A percentile compares a stretch with the other conserved stretches of the same genome.
phyloP scores from a whole-genome alignment of 1,140 invertebrate species.

The Sinella curviseta region DNA sequence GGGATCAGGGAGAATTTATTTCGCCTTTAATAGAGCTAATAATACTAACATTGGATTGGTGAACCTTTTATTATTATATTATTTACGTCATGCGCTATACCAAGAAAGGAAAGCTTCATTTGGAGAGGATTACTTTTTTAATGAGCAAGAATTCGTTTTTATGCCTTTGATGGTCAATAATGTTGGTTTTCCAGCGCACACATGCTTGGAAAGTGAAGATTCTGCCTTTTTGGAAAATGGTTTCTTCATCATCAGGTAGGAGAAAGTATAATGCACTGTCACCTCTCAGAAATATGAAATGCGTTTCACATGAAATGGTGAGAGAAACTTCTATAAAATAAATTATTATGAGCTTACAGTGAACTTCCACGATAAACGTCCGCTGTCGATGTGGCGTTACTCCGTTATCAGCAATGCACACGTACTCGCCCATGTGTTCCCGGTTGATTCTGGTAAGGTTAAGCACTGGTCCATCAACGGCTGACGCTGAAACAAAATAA shows the following conservation, averaged over 20 bases:
- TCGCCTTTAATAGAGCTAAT: neutral
- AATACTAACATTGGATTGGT: no score
- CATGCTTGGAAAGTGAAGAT: neutral
- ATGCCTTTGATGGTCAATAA: neutral
- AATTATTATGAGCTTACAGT: slow-evolving; percentile 69
- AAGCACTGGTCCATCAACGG: slow-evolving; percentile 69
- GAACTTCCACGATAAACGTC: slow-evolving; percentile 77
- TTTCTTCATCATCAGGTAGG: no score
- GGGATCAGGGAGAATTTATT: no score
- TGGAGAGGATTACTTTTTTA: neutral
- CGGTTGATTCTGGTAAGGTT: slow-evolving; percentile 79
- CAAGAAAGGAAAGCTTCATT: neutral
- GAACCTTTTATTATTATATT: no score
- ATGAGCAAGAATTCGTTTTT: neutral
- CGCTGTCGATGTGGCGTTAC: slow-evolving; percentile 78
- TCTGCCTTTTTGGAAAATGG: no score
- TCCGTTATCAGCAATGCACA: slow-evolving; percentile 84
- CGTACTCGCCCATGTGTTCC: slow-evolving; percentile 75
- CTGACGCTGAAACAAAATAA: slow-evolving; percentile 60
- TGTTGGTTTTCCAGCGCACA: neutral
- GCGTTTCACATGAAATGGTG: no score
- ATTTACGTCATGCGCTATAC: neutral
- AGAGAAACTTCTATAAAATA: no score
- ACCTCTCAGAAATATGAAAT: no score
- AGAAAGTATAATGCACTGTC: no score